These are phyloP conservation scores for Rotaria socialis DNA, from an alignment of 2,888 invertebrate species.

Conservation along the genomic window DNA sequence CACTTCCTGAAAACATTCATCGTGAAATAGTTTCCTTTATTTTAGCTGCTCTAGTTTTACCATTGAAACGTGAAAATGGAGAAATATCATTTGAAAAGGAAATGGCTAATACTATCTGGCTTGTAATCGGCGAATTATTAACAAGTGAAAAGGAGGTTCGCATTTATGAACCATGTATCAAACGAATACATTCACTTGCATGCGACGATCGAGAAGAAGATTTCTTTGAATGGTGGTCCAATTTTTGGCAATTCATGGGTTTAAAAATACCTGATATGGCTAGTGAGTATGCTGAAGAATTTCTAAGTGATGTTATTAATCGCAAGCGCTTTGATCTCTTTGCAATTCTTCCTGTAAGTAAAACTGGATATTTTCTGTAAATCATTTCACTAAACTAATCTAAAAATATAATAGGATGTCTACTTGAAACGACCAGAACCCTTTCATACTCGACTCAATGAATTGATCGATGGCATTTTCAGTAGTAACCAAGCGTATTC, in stretches of 20 bases:
- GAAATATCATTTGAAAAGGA: neutral
- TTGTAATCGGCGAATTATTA: neutral
- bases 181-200: neutral
- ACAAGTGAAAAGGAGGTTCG: neutral
- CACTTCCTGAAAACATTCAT: neutral
- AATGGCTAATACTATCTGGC: neutral
- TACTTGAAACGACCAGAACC: conserved; percentile 35
- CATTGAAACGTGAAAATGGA: neutral
- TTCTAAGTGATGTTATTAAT: neutral
- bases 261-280: neutral
- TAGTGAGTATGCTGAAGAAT: neutral
- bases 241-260: neutral
- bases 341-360: neutral
- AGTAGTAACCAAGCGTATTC: too few relatives aligned
- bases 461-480: conserved; percentile 25
- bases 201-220: neutral
- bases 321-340: neutral
- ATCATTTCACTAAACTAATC: too few relatives aligned
- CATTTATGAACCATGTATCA: neutral
- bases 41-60: neutral
- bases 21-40: neutral
- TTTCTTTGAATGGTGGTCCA: neutral
- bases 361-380: neutral
- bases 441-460: conserved; percentile 38
- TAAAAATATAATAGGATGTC: neutral